Conservation (phyloP, 2,797 vertebrate species). For the Poliocrania exsul region DNA sequence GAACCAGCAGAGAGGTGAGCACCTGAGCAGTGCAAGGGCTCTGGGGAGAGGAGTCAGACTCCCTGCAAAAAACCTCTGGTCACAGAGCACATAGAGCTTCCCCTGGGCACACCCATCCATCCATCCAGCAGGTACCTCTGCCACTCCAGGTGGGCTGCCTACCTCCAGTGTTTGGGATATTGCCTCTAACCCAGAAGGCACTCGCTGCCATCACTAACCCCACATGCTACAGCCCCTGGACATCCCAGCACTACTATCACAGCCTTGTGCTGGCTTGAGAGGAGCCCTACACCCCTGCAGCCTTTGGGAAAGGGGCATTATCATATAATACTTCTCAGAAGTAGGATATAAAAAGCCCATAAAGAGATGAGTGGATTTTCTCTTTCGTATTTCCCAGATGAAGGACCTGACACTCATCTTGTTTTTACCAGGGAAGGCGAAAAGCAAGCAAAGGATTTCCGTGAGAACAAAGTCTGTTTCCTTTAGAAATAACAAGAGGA, state of each 20-base stretch:
- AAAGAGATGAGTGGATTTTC: neutral
- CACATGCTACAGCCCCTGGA: neutral
- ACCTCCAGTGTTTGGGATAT: neutral
- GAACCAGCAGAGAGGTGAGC: neutral
- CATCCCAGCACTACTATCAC: neutral
- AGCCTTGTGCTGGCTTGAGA: neutral
- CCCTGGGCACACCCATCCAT: neutral
- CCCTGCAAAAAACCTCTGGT: neutral
- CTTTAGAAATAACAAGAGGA: conserved; percentile 90
- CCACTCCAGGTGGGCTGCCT: neutral
- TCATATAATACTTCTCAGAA: neutral
- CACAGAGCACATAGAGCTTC: neutral
- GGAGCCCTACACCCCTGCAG: neutral
- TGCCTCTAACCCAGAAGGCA: neutral
- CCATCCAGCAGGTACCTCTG: accelerated
- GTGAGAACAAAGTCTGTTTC: conserved; percentile 80
- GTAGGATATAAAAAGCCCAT: neutral
- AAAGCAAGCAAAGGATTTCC: conserved; percentile 89
- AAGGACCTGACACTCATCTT: neutral
- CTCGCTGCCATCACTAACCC: neutral
- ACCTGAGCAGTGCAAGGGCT: neutral
- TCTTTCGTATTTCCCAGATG: conserved; percentile 1
- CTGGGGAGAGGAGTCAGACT: neutral
- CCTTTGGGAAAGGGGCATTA: neutral
- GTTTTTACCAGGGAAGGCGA: conserved; percentile 63